Evolutionary conservation across 2,888 invertebrate species (phyloP).

Genomic region (Volucella inflata): DNA sequence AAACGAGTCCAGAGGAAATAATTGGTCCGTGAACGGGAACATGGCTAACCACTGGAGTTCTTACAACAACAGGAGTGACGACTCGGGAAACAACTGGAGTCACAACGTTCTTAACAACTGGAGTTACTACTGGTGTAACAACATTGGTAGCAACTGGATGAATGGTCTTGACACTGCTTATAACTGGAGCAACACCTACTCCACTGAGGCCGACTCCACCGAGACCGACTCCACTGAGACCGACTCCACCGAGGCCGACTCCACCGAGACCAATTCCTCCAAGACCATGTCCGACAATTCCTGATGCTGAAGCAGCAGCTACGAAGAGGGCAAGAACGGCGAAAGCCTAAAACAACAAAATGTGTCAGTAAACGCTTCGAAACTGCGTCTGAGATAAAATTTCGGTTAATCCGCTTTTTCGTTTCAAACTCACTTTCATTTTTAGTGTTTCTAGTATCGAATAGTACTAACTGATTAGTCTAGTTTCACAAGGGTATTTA

Average conservation of each 20-base stretch:
- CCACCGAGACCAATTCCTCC: constrained; percentile 1
- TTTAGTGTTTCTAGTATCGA: neutral
- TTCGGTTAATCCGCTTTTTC: neutral
- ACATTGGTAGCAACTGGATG: constrained; percentile 33
- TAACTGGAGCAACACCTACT: neutral
- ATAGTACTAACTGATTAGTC: constrained; percentile 2
- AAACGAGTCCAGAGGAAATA: neutral
- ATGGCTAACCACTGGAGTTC: neutral
- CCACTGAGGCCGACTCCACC: constrained; percentile 33
- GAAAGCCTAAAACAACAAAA: constrained; percentile 5
- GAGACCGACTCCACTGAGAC: constrained; percentile 9
- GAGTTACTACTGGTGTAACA: constrained; percentile 30
- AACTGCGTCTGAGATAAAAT: neutral
- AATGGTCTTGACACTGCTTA: constrained; percentile 26
- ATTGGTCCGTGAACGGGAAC: constrained; percentile 9
- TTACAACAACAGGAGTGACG: constrained; percentile 12
- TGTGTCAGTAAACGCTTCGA: neutral
- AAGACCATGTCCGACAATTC: neutral
- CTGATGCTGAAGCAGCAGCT: constrained; percentile 31
- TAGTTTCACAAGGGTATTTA: constrained; percentile 14
- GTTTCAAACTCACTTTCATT: constrained; percentile 45
- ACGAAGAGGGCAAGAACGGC: constrained; percentile 17
- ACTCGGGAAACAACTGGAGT: constrained; percentile 28
- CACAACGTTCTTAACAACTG: constrained; percentile 29
- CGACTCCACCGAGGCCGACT: constrained; percentile 10